A percentile compares a stretch with the other conserved stretches of the same genome.
These are phyloP conservation scores for Heliconius ismenius DNA, from an alignment of 2,888 invertebrate genomes.

Conservation along the genomic window DNA sequence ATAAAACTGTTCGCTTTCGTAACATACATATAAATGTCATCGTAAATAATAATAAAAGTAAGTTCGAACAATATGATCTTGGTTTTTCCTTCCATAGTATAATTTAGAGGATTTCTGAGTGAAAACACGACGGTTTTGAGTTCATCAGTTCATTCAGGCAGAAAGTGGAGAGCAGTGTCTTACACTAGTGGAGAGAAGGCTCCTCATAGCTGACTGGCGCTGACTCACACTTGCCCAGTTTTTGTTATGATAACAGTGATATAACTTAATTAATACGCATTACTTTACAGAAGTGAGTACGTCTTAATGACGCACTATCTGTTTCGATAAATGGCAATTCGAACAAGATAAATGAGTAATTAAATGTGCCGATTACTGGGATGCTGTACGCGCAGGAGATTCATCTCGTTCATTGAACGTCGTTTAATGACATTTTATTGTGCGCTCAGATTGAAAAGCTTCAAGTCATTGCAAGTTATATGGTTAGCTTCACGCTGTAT, in stretches of 20 bases:
- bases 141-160: too few relatives aligned
- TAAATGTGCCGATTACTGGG: not conserved
- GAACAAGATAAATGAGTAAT: slow-evolving; percentile 25
- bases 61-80: not conserved
- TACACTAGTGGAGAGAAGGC: too few relatives aligned
- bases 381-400: not conserved
- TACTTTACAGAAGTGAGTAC: not conserved
- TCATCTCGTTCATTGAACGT: slow-evolving; percentile 2
- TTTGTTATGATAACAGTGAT: not conserved
- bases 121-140: too few relatives aligned
- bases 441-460: not conserved
- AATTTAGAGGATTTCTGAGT: not conserved
- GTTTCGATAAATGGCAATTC: slow-evolving; percentile 1
- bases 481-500: not conserved
- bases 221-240: too few relatives aligned
- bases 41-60: not conserved
- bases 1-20: not conserved
- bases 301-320: slow-evolving; percentile 11
- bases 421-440: not conserved
- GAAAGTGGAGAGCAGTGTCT: too few relatives aligned
- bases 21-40: not conserved
- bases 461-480: not conserved
- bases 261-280: not conserved
- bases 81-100: not conserved
- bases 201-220: too few relatives aligned